Evolutionary conservation across 2,797 vertebrate genomes (phyloP).

Genomic region (Loriculus beryllinus): DNA sequence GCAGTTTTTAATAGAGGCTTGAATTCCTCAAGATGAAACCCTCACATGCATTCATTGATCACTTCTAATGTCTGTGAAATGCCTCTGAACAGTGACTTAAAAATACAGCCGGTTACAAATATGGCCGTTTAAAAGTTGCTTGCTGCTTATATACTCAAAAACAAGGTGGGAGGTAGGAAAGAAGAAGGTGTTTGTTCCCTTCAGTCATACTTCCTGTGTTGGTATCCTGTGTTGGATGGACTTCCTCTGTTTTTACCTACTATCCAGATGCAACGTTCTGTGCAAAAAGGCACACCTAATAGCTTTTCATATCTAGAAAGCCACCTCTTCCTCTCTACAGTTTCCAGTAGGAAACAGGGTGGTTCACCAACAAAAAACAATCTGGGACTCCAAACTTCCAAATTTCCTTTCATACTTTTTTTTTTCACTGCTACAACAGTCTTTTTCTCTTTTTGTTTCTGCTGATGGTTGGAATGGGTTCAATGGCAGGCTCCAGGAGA

Average conservation of each 20-base stretch:
- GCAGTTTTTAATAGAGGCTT: neutral
- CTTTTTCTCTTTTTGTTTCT: neutral
- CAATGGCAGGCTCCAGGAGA: neutral
- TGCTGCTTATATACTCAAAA: neutral
- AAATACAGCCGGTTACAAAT: neutral
- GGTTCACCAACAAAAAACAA: neutral
- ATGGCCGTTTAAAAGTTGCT: neutral
- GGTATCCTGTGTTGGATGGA: neutral
- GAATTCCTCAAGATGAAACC: neutral
- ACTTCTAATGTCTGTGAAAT: neutral
- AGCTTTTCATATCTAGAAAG: neutral
- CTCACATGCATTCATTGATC: neutral
- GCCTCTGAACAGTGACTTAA: neutral
- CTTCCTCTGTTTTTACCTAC: neutral
- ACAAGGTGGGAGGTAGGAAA: neutral
- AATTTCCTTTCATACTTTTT: neutral
- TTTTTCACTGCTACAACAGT: neutral
- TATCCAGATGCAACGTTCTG: neutral
- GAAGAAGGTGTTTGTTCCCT: neutral
- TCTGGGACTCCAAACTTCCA: neutral
- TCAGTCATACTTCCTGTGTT: neutral
- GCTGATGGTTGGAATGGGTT: neutral
- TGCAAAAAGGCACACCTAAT: neutral
- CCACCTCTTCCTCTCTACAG: neutral
- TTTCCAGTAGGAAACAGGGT: neutral